Conservation (phyloP, 2,888 invertebrate species). For the Patella depressa region DNA sequence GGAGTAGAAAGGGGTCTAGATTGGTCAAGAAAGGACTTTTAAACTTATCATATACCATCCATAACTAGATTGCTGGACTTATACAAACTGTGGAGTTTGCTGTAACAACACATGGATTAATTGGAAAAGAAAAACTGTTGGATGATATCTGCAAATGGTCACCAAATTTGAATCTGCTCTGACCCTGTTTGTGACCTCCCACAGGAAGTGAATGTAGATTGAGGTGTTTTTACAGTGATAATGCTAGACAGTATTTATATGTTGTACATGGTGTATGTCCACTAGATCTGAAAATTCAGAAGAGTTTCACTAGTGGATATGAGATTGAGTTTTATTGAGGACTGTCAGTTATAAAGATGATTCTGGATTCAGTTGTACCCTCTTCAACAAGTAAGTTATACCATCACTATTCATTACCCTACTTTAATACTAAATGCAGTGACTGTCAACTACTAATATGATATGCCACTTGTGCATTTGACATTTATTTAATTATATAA, state of each 20-base stretch:
- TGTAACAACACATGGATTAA: slow-evolving; percentile 3
- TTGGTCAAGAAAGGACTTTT: neutral
- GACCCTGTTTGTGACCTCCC: slow-evolving; percentile 9
- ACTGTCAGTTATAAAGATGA: neutral
- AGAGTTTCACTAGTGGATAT: neutral
- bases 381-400: slow-evolving; percentile 3
- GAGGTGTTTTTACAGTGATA: neutral
- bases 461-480: too few species aligned
- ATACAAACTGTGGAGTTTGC: neutral
- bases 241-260: slow-evolving; percentile 3
- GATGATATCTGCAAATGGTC: neutral
- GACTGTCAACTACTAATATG: too few species aligned
- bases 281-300: neutral
- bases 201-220: slow-evolving; percentile 7
- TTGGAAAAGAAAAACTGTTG: neutral
- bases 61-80: neutral
- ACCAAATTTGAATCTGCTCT: neutral
- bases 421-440: too few species aligned
- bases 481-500: too few species aligned
- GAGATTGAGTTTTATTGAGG: neutral
- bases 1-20: slow-evolving; percentile 1
- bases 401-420: too few species aligned
- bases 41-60: neutral
- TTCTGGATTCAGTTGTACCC: slow-evolving; percentile 3
- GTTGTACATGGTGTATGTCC: neutral